A percentile compares a stretch with the other conserved stretches of the same genome.
Conservation (phyloP, 1,140 invertebrate genomes). For the Caenorhabditis inopinata region DNA sequence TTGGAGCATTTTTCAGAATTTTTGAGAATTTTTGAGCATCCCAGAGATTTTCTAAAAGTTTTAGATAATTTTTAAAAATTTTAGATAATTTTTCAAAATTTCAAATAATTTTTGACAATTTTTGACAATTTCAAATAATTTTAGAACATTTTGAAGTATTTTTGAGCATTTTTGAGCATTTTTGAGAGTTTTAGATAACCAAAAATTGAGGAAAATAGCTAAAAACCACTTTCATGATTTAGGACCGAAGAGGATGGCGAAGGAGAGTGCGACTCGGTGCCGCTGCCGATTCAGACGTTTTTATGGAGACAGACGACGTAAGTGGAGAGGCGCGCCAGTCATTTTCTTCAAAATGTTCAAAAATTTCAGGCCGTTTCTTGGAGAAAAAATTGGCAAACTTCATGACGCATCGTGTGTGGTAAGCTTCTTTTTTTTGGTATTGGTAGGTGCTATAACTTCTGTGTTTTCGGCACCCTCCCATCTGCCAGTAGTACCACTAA, state of each 20-base stretch:
- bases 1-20: too few species aligned
- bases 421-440: slow-evolving; percentile 68
- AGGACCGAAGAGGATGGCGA: slow-evolving; percentile 54
- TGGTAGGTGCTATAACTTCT: slow-evolving; percentile 82
- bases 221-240: slow-evolving; percentile 36
- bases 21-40: too few species aligned
- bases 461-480: slow-evolving; percentile 10
- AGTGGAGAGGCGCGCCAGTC: slow-evolving; percentile 49
- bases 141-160: too few species aligned
- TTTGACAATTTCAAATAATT: too few species aligned
- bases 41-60: too few species aligned
- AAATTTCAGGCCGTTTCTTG: slow-evolving; percentile 70
- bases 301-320: slow-evolving; percentile 93
- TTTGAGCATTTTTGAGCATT: not conserved
- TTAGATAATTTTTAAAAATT: too few species aligned
- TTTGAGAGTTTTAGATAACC: not conserved
- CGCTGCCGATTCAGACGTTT: slow-evolving; percentile 94
- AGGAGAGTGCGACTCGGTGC: slow-evolving; percentile 72
- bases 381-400: slow-evolving; percentile 87
- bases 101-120: too few species aligned
- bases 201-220: not conserved
- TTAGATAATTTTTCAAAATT: too few species aligned
- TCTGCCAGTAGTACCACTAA: not conserved
- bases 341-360: not conserved
- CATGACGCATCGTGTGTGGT: slow-evolving; percentile 96